phyloP scores from a whole-genome alignment of 2,888 invertebrate species.

The Tetragnatha montana region DNA sequence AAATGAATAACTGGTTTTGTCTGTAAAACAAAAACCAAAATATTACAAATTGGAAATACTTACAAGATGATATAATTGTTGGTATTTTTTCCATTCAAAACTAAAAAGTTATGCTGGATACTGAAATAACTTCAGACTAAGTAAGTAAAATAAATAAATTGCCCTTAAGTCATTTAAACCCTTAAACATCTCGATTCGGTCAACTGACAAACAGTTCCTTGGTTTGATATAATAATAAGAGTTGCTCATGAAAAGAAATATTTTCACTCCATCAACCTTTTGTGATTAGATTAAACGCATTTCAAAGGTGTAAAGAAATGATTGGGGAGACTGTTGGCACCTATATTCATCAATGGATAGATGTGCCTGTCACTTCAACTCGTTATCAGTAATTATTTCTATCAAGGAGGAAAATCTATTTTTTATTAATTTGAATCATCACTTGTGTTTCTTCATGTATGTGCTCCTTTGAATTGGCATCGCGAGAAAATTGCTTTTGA shows the following conservation, averaged over 20 bases:
- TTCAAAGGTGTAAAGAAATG: slow-evolving; percentile 24
- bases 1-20: too few relatives aligned
- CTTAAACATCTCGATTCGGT: slow-evolving; percentile 18
- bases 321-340: slow-evolving; percentile 18
- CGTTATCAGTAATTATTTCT: neutral
- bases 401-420: neutral
- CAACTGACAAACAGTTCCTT: slow-evolving; percentile 23
- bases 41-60: too few relatives aligned
- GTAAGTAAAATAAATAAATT: neutral
- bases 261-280: slow-evolving; percentile 12
- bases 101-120: too few relatives aligned
- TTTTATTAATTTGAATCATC: neutral
- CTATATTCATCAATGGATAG: neutral
- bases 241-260: neutral
- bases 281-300: neutral
- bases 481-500: neutral
- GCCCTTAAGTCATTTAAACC: neutral
- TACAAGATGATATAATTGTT: too few relatives aligned
- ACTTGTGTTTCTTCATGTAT: neutral
- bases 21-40: too few relatives aligned
- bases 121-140: too few relatives aligned
- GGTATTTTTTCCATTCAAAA: too few relatives aligned
- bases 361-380: neutral
- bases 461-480: neutral
- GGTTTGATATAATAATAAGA: slow-evolving; percentile 31